Base-by-base conservation (phyloP, 92 coral and sea anemone species). In the Blastomussa wellsi region DNA sequence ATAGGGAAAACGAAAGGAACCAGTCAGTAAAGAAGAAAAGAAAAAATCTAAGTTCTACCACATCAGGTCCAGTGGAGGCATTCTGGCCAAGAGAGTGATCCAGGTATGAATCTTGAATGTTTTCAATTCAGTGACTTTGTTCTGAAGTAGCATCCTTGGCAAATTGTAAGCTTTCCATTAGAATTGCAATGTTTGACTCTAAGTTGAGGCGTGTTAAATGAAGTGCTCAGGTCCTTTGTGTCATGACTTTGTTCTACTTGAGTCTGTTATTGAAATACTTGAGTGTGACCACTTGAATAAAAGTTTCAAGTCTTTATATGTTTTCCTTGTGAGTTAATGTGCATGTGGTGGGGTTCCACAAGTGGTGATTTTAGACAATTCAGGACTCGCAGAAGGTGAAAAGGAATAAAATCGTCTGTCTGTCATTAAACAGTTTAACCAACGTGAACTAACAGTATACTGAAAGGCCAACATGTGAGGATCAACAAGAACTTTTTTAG, bases 11-110 rank as follows among this genome's bases (percentile, higher is more conserved):
- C 87, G 99, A 26, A 93, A 95, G 74, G 91, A 93, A 33, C 78
- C 79, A 22, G 79, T 74, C 3, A 66, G 19, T 9, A 31, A 32
- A 3, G 89, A 85, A 44, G 91, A 93, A 80, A 97, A 93, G 79
- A 93, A 94, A 64, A 97, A 93, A 66, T 86, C 99, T 37, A 95
- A 94, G 79, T 80, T 97, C 48, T 97, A 95, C 80, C 99, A 97
- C 88, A 95, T 97, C 79, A 86, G 99, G 41, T 95, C 99, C 32
- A 97, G 95, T 88, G 99, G 99, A 10, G 99, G 99, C 55, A 97
- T 95, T 47, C 90, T 97, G 76, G 98, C 98, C 13, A 97, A 97
- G 79, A 87, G 99, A 74, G 99, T 95, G 26, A 97, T 97, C 55
- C 97, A 97, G 98, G 99, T 97, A 85, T 15, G 74, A 65, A 14